Evolutionary conservation across 1,140 invertebrate genomes (phyloP), one percentile per base, ranked within the genome.

Genomic region (Akabosia matsudoensis): DNA sequence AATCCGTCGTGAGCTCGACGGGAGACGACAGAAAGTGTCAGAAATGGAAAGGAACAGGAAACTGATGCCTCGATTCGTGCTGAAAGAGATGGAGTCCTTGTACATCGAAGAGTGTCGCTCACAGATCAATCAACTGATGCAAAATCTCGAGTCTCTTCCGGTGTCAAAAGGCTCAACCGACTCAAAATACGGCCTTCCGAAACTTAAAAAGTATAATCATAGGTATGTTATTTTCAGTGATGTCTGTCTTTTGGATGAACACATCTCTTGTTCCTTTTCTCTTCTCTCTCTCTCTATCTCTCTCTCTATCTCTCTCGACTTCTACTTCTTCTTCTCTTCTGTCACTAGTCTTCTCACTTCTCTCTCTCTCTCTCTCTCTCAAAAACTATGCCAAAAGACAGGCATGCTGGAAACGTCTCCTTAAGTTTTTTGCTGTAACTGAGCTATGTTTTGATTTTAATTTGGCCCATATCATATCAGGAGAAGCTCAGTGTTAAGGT

Each of bases 71-170:
- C 97, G 96, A 87, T 99, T 99, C 89, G 96, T 99, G 73, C 88
- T 99, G 72, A 99, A 99, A 90, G 97, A 99, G 87, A 99, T 99
- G 98, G 97, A 99, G 87, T 96, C 94, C 64, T 90, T 99, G 82
- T 99, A 98, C 87, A 93, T 99, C 79, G 97, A 99, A 88, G 98
- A 99, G 86, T 88, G 98, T 78, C 97, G 97, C 86, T 92, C 95
- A 78, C 97, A 96, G 78, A 98, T 99, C 85, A 99, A 98, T 87
- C 88, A 96, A 77, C 88, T 99, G 81, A 99, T 99, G 95, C 94
- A 94, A 72, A 99, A 99, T 89, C 88, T 99, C 84, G 98, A 99
- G 88, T 97, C 95, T 76, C 89, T 99, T 76, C 98, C 98, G 37
- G 97, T 99, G 72, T 97, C 96, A 4, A 98, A 99, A 87, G 93